These are phyloP conservation scores for Caerostris extrusa DNA, from an alignment of 1,140 invertebrate species.

Conservation along the genomic window DNA sequence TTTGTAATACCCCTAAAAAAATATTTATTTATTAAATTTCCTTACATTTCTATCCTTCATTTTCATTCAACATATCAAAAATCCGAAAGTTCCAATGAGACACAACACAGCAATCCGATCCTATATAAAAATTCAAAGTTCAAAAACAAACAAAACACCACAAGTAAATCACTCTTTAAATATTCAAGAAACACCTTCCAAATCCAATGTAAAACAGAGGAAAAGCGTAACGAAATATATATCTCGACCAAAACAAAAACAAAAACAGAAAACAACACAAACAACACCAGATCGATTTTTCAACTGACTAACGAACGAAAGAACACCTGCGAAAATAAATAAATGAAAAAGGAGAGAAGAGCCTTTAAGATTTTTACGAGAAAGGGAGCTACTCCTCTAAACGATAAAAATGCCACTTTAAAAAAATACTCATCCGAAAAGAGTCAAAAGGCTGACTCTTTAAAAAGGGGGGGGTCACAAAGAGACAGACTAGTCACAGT, in stretches of 20 bases:
- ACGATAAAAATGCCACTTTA: conserved; percentile 68
- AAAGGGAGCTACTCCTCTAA: not conserved
- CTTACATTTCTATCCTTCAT: too few species aligned
- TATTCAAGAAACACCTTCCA: not conserved
- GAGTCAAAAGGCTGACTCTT: conserved; percentile 1
- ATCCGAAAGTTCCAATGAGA: too few species aligned
- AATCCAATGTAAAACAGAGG: not conserved
- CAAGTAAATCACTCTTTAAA: conserved; percentile 14
- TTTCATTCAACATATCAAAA: too few species aligned
- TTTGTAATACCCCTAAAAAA: too few species aligned
- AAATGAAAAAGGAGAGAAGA: not conserved
- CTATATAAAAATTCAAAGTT: not conserved
- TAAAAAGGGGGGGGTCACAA: not conserved
- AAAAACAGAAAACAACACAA: not conserved
- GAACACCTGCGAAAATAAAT: not conserved
- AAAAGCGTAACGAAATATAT: not conserved
- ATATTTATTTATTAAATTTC: too few species aligned
- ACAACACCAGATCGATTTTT: not conserved
- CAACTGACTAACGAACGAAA: not conserved
- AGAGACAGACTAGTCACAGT: not conserved
- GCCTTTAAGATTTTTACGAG: conserved; percentile 53
- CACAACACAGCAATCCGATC: not conserved
- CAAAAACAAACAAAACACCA: not conserved
- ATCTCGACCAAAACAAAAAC: not conserved
- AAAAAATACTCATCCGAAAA: conserved; percentile 37